A percentile compares a stretch with the other conserved stretches of the same genome.
These are phyloP conservation scores for Vulpes lagopus DNA, from an alignment of 2,113 vertebrate genomes.

Conservation along the genomic window DNA sequence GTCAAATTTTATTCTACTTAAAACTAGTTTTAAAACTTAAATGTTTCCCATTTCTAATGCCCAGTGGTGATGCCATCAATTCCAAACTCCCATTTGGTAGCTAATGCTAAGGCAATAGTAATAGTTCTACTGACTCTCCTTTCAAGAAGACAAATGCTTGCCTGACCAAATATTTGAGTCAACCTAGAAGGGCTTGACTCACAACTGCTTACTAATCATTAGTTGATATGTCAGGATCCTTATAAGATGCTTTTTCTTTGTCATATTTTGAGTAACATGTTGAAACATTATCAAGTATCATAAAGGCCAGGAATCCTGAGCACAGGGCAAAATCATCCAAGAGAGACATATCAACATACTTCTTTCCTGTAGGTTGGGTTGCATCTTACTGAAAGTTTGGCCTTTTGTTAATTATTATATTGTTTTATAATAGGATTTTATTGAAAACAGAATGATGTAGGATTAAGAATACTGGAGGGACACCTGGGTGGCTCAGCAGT, in stretches of 20 bases:
- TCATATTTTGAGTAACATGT: neutral
- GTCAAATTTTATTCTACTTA: conserved; percentile 21
- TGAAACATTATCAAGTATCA: neutral
- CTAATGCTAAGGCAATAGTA: neutral
- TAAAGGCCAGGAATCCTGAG: neutral
- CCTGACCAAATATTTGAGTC: neutral
- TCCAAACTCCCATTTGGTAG: neutral
- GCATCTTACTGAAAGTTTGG: neutral
- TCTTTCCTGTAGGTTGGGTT: neutral
- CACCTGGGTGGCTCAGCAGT: neutral
- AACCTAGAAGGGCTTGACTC: neutral
- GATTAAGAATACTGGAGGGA: neutral
- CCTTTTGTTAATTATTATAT: neutral
- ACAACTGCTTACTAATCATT: neutral
- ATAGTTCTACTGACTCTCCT: neutral
- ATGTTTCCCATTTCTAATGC: neutral
- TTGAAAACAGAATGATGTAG: neutral
- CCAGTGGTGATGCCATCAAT: neutral
- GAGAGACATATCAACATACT: neutral
- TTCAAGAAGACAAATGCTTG: neutral
- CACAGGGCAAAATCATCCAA: neutral
- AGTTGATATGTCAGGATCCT: neutral
- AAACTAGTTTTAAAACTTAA: neutral
- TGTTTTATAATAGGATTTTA: neutral
- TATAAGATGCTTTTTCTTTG: neutral